phyloP scores from a whole-genome alignment of 2,888 invertebrate species.

The Schizotus pectinicornis region DNA sequence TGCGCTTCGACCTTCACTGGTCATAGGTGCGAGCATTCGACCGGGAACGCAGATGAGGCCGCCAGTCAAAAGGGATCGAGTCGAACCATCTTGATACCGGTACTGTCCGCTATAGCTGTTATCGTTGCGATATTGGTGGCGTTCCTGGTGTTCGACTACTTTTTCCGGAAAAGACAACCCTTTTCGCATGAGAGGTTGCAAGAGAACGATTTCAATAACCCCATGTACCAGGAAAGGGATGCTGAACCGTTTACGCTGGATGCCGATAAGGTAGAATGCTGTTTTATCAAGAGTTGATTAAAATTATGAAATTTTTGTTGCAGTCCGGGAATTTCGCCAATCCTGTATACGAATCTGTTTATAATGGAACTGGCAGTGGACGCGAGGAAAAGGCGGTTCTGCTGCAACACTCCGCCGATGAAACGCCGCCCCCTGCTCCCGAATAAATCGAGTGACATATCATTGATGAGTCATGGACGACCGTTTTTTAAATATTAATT shows the following conservation, averaged over 20 bases:
- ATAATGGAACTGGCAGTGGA: constrained; percentile 59
- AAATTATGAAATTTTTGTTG: constrained; percentile 31
- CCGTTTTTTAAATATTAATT: constrained; percentile 43
- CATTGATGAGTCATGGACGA: constrained; percentile 25
- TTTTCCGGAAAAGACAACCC: constrained; percentile 54
- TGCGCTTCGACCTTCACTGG: constrained; percentile 60
- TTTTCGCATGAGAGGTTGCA: constrained; percentile 82
- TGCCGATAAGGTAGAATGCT: constrained; percentile 65
- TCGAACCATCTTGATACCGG: constrained; percentile 40
- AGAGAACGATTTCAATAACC: constrained; percentile 84
- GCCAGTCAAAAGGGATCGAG: constrained; percentile 22
- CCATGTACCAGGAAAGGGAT: constrained; percentile 81
- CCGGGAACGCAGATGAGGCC: constrained; percentile 9
- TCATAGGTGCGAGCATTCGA: constrained; percentile 56
- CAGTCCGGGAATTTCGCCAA: constrained; percentile 80
- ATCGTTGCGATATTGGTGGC: constrained; percentile 45
- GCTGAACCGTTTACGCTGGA: constrained; percentile 65
- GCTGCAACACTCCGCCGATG: constrained; percentile 62
- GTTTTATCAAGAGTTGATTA: not conserved
- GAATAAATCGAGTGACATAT: constrained; percentile 52
- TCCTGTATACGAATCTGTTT: constrained; percentile 86
- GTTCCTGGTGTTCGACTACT: constrained; percentile 47
- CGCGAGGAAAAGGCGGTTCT: constrained; percentile 64
- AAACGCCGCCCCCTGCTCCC: constrained; percentile 51
- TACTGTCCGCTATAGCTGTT: constrained; percentile 42